Evolutionary conservation across 2,797 vertebrate species (phyloP).

Genomic region (Acrossocheilus fasciatus): DNA sequence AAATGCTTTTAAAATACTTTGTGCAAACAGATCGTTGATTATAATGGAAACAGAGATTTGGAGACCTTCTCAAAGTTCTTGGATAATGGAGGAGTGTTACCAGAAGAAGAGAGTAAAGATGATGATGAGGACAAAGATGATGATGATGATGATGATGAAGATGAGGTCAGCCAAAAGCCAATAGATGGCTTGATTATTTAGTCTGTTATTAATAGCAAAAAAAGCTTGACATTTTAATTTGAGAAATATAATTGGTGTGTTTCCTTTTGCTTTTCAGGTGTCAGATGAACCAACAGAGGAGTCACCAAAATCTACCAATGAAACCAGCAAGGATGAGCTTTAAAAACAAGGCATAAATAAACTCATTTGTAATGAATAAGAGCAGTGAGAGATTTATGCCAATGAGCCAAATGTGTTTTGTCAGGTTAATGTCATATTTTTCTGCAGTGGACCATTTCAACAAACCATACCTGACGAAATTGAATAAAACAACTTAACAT

Average conservation of each 20-base stretch:
- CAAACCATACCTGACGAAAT: not conserved
- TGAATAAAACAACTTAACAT: slow-evolving; percentile 27
- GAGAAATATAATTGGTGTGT: not conserved
- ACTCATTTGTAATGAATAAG: not conserved
- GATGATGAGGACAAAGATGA: slow-evolving; percentile 40
- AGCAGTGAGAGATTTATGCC: slow-evolving; percentile 48
- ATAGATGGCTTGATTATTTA: not conserved
- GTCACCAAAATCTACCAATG: slow-evolving; percentile 62
- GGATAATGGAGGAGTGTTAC: slow-evolving; percentile 84
- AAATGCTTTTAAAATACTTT: slow-evolving; percentile 30
- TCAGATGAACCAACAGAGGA: slow-evolving; percentile 45
- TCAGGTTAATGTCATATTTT: not conserved
- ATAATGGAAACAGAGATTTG: slow-evolving; percentile 80
- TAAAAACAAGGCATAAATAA: slow-evolving; percentile 62
- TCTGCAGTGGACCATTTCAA: slow-evolving; percentile 14
- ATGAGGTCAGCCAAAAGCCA: slow-evolving; percentile 36
- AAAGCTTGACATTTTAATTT: not conserved
- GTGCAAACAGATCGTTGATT: slow-evolving; percentile 81
- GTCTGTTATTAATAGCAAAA: not conserved
- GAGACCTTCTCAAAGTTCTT: slow-evolving; percentile 90
- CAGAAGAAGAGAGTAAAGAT: slow-evolving; percentile 64
- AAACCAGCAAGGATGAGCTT: slow-evolving; percentile 77
- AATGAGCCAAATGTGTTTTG: slow-evolving; percentile 46
- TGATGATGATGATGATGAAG: slow-evolving; percentile 54
- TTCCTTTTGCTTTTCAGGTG: slow-evolving; percentile 54